A percentile compares a stretch with the other conserved stretches of the same genome.
Evolutionary conservation across 2,113 vertebrate species (phyloP).

Genomic region (Stigmatopora argus): DNA sequence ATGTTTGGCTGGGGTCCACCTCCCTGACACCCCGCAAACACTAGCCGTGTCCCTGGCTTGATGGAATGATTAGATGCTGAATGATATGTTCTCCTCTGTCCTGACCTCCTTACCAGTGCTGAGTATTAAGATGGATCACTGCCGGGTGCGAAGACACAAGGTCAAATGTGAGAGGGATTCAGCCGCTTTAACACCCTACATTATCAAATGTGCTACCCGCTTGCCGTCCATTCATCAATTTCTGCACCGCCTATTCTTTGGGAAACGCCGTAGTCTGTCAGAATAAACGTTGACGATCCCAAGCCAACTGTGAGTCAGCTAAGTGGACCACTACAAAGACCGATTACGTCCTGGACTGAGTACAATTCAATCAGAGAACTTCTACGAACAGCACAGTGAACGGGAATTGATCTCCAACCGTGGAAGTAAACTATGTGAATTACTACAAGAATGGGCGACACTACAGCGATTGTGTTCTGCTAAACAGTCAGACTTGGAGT

Average conservation of each 20-base stretch:
- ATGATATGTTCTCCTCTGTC: slow-evolving; percentile 61
- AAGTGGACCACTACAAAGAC: background rate
- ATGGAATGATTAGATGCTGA: slow-evolving; percentile 62
- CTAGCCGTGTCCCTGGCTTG: slow-evolving; percentile 27
- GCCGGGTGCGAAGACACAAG: slow-evolving; percentile 5
- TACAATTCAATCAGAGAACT: background rate
- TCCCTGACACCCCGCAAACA: slow-evolving; percentile 45
- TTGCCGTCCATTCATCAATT: slow-evolving; percentile 2
- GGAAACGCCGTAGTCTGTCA: background rate
- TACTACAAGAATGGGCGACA: background rate
- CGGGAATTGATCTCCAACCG: background rate
- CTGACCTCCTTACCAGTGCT: slow-evolving; percentile 36
- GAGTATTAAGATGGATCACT: slow-evolving; percentile 50
- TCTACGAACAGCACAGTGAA: background rate
- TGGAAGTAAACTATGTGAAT: background rate
- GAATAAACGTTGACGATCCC: background rate
- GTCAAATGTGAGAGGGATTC: slow-evolving; percentile 30
- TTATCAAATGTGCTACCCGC: slow-evolving; percentile 29
- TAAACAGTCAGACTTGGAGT: background rate
- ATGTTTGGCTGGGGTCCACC: slow-evolving; percentile 54
- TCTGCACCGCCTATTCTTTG: background rate
- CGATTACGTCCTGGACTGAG: background rate
- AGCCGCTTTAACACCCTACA: slow-evolving; percentile 8
- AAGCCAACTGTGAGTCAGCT: background rate
- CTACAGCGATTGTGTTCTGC: background rate